Evolutionary conservation across 2,888 invertebrate genomes (phyloP).

Genomic region (Drosophila meridionalis): DNA sequence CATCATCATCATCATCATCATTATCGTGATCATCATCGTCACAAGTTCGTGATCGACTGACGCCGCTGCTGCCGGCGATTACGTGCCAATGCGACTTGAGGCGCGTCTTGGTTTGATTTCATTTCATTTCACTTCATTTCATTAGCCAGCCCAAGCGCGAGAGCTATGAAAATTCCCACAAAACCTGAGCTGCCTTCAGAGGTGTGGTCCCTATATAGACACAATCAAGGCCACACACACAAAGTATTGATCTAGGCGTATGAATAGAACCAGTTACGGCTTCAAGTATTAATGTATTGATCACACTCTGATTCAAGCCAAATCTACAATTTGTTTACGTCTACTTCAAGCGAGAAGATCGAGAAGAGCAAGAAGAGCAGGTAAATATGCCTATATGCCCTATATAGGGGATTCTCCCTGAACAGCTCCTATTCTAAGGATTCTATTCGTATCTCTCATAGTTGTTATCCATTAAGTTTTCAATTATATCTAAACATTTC

Average conservation of each 20-base stretch:
- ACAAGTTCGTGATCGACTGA: conserved; percentile 13
- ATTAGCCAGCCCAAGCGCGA: conserved; percentile 19
- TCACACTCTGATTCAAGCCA: not conserved
- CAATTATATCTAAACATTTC: not conserved
- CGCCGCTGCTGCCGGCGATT: conserved; percentile 1
- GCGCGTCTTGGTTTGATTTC: conserved; percentile 28
- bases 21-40: not conserved
- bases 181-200: conserved; percentile 9
- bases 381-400: not conserved
- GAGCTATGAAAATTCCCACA: conserved; percentile 17
- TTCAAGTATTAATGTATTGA: not conserved
- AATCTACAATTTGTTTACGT: not conserved
- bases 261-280: conserved; percentile 2
- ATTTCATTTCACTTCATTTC: conserved; percentile 23
- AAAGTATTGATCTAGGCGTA: conserved; percentile 13
- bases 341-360: not conserved
- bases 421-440: not conserved
- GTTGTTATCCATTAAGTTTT: not conserved
- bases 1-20: conserved; percentile 17
- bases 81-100: conserved; percentile 36
- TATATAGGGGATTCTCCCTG: not conserved
- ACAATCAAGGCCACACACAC: not conserved
- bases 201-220: conserved; percentile 26
- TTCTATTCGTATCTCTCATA: not conserved
- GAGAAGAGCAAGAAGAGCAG: not conserved